Conservation (phyloP, 1,140 invertebrate genomes). For the Lepidostoma basale region DNA sequence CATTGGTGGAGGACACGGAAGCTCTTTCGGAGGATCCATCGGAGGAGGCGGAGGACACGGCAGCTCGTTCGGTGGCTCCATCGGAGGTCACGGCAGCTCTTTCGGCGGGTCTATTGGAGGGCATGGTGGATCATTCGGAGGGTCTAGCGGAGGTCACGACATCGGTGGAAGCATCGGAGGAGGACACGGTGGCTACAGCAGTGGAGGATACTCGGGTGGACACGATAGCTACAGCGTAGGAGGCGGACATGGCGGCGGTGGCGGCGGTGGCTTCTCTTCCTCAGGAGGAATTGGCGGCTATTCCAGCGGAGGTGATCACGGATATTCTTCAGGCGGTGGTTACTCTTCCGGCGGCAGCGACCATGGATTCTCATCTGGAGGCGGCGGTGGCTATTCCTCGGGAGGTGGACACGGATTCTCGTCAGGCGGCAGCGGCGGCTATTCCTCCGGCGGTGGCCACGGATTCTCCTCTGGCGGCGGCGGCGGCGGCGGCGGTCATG, state of each 20-base stretch:
- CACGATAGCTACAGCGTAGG: slow-evolving; percentile 14
- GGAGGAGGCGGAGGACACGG: slow-evolving; percentile 22
- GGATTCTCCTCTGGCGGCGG: background rate
- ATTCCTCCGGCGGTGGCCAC: background rate
- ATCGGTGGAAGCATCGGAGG: background rate
- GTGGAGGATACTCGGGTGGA: slow-evolving; percentile 23
- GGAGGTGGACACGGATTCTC: slow-evolving; percentile 17
- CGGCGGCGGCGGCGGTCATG: slow-evolving; percentile 4
- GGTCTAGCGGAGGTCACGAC: background rate
- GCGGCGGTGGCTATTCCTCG: background rate
- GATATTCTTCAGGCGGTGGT: background rate
- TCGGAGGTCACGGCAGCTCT: background rate
- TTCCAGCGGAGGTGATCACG: background rate
- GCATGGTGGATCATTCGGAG: background rate
- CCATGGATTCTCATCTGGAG: slow-evolving; percentile 5
- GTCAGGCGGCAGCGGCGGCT: slow-evolving; percentile 5
- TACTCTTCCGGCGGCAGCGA: background rate
- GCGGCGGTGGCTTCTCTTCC: slow-evolving; percentile 1
- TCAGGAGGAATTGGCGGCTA: slow-evolving; percentile 5
- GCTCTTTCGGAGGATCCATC: background rate
- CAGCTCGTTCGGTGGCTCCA: background rate
- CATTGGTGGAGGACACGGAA: background rate
- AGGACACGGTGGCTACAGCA: background rate
- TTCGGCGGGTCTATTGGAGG: background rate
- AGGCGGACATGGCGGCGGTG: slow-evolving; percentile 9